Evolutionary conservation across 1,140 invertebrate species (phyloP).

Genomic region (Zeugodacus cucurbitae): DNA sequence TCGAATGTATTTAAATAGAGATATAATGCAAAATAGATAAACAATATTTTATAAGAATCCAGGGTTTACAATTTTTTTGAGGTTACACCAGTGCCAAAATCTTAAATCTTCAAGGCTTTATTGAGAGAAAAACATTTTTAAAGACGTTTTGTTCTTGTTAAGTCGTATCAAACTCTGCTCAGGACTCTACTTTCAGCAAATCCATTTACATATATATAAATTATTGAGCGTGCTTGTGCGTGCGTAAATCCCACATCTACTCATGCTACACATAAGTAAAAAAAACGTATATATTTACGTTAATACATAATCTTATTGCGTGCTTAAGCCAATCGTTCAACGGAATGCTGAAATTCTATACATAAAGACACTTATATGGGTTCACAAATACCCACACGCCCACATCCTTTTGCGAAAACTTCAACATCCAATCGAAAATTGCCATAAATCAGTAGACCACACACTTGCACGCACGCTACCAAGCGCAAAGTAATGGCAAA

Average conservation of each 20-base stretch:
- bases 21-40: too few species aligned
- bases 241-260: background rate
- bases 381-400: background rate
- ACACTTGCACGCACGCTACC: background rate
- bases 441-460: constrained; percentile 25
- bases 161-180: background rate
- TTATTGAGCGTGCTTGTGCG: too few species aligned
- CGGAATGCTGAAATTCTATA: background rate
- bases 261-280: background rate
- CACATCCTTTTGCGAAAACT: constrained; percentile 20
- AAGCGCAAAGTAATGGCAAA: background rate
- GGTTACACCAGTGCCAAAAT: background rate
- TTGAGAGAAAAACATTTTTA: background rate
- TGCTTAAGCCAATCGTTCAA: constrained; percentile 16
- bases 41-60: too few species aligned
- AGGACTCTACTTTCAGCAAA: background rate
- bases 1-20: too few species aligned
- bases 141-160: background rate
- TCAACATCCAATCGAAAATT: constrained; percentile 40
- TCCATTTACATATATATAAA: background rate
- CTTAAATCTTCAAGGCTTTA: too few species aligned
- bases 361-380: background rate
- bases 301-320: background rate
- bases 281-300: background rate
- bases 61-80: too few species aligned